Percentiles rank a stretch among this genome's conserved stretches.
Conservation (phyloP, 2,113 vertebrate genomes). For the Ancistrus triradiatus region DNA sequence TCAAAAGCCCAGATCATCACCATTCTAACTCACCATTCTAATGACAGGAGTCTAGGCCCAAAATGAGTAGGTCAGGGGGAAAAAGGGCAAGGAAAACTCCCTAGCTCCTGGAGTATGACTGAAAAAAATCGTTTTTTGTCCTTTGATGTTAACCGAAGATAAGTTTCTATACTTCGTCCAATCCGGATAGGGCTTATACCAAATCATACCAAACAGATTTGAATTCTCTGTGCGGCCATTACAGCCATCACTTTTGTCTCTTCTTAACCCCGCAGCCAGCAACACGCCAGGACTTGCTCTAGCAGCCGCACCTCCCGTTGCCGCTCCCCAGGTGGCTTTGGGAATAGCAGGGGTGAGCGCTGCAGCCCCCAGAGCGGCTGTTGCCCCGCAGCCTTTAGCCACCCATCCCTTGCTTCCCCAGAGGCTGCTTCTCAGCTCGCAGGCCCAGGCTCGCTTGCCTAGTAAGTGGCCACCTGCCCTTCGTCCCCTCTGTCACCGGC, state of each 20-base stretch:
- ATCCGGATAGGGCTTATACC: too few species aligned
- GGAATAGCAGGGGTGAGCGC: slow-evolving; percentile 61
- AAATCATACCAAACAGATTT: too few species aligned
- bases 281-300: slow-evolving; percentile 54
- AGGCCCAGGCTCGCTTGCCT: slow-evolving; percentile 98
- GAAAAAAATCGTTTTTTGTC: too few species aligned
- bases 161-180: too few species aligned
- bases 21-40: too few species aligned
- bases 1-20: too few species aligned
- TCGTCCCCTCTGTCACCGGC: slow-evolving; percentile 64
- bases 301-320: slow-evolving; percentile 12
- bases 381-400: slow-evolving; percentile 77
- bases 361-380: slow-evolving; percentile 61
- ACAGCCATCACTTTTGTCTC: slow-evolving; percentile 59
- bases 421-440: slow-evolving; percentile 95
- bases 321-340: slow-evolving; percentile 73
- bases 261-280: slow-evolving; percentile 61
- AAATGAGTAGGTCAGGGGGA: too few species aligned
- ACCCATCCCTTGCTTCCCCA: slow-evolving; percentile 82
- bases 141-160: too few species aligned
- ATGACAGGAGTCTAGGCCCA: too few species aligned
- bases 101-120: too few species aligned
- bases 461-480: slow-evolving; percentile 86
- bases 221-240: slow-evolving; percentile 76
- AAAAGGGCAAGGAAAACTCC: too few species aligned